Evolutionary conservation across 2,888 invertebrate genomes (phyloP), one percentile per base, ranked within the genome.

Genomic region (Noctua fimbriata): DNA sequence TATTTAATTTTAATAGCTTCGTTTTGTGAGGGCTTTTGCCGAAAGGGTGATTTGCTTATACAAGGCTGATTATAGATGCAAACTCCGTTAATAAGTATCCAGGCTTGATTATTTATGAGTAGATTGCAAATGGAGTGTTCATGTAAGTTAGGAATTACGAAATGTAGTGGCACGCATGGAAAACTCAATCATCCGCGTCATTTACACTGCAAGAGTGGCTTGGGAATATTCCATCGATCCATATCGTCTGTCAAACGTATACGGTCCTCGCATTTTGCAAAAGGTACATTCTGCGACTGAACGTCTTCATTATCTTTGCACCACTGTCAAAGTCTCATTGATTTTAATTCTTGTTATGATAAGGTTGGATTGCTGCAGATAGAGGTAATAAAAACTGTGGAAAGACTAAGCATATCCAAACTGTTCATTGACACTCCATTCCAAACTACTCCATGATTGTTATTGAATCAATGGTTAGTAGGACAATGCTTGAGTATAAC

Each of bases 31-130:
- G 85, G 85, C 87, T 85, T 87, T 82, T 87, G 87, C 85, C 88
- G 70, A 81, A 84, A 86, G 87, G 89, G 87, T 89, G 90, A 89
- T 84, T 81, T 58, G 87, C 88, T 89, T 89, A 79, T 75, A 80
- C 73, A 85, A 89, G 81, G 88, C 85, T 89, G 87, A 88, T 79
- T 82, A 63, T 84, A 87, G 77, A 86, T 73, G 84, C 87, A 66
- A 81, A 78, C 28, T 77, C 63, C 36, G 32, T 60, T 60, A n/a
- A n/a, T 63, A 63, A 47, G 69, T 78, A 67, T 6, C 49, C 49
- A 69, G 24, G 60, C 32, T 75, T 77, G 14, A 49, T 78, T 76
- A 63, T 73, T 66, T 66, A 9, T 9, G 72, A 73, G 70, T 75
- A 72, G 67, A 10, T 74, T 32, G n/a, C 2, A 36, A 85, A 85